Base-by-base conservation (phyloP, 2,113 vertebrate species). In the Tauraco erythrolophus region DNA sequence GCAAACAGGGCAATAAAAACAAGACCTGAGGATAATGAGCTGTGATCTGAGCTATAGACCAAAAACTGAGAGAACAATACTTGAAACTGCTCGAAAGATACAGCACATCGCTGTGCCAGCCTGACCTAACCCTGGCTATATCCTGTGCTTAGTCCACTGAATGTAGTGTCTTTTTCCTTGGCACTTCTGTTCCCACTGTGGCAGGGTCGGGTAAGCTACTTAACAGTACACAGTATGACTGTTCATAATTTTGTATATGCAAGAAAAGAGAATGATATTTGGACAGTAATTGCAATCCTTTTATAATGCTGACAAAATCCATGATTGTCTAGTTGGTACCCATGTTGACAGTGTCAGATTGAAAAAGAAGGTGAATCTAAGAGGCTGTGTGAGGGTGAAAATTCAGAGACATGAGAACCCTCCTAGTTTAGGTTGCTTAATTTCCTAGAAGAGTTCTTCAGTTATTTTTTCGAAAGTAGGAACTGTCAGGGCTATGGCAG, bases 401-500 rank as follows among this genome's bases (percentile, higher is more conserved):
- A 80, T 71, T 91, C 83, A 78, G 91, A 39, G 78, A 30, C 30
- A 50, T 92, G 71, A 84, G 78, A 96, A 83, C 53, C 61, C 89
- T 93, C 86, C 79, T 81, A 61, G 81, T 81, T 96, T 88, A 31
- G 14, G 61, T 5, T 6, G 54, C 92, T 95, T 93, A 71, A 89
- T 96, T 96, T 96, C 78, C 88, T 94, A 71, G 94, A 95, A 94
- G 57, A 25, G 22, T 88, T 97, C 84, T 96, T 96, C 69, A 70
- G 79, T 96, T 97, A 92, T 78, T 95, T 88, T 95, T 94, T 97
- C 90, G 91, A 94, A 97, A 95, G 92, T 92, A 84, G 91, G 78
- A 96, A 84, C 85, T 94, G 61, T 80, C 56, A 89, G 84, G 68
- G 56, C 60, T 89, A 71, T 89, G 82, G 65, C 57, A 89, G 57